phyloP scores from a whole-genome alignment of 2,888 invertebrate genomes.

The Melinopterus prodromus region DNA sequence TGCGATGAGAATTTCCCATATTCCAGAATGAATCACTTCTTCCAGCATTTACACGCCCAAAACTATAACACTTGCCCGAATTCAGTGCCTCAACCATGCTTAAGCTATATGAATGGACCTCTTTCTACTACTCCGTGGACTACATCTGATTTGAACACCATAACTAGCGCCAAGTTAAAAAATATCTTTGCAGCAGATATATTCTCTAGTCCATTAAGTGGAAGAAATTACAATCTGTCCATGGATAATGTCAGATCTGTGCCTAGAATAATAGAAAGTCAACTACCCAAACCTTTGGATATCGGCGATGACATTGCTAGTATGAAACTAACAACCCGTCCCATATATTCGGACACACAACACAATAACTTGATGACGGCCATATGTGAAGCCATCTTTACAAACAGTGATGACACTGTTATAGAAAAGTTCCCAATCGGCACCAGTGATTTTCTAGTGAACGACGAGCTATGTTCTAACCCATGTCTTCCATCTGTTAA shows the following conservation, averaged over 20 bases:
- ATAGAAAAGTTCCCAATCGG: not conserved
- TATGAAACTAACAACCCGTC: not conserved
- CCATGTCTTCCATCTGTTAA: not conserved
- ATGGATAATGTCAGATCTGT: constrained; percentile 19
- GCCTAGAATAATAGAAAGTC: constrained; percentile 15
- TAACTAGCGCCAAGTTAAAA: constrained; percentile 29
- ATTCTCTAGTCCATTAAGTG: constrained; percentile 37
- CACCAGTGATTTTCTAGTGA: not conserved
- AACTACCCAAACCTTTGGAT: constrained; percentile 35
- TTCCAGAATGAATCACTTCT: constrained; percentile 21
- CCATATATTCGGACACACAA: constrained; percentile 28
- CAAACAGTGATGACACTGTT: constrained; percentile 19
- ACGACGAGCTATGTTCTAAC: not conserved
- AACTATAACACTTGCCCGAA: not conserved
- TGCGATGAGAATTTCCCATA: constrained; percentile 13
- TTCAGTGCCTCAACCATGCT: not conserved
- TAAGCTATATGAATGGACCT: not conserved
- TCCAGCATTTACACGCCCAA: constrained; percentile 15
- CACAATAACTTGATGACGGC: constrained; percentile 37
- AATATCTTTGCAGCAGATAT: constrained; percentile 29
- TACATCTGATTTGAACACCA: constrained; percentile 7
- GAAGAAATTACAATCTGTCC: constrained; percentile 36
- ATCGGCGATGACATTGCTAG: constrained; percentile 26
- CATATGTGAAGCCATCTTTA: constrained; percentile 39
- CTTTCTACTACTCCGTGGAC: not conserved